Conservation (phyloP, 2,797 vertebrate species). For the Amblyopsis hoosieri region DNA sequence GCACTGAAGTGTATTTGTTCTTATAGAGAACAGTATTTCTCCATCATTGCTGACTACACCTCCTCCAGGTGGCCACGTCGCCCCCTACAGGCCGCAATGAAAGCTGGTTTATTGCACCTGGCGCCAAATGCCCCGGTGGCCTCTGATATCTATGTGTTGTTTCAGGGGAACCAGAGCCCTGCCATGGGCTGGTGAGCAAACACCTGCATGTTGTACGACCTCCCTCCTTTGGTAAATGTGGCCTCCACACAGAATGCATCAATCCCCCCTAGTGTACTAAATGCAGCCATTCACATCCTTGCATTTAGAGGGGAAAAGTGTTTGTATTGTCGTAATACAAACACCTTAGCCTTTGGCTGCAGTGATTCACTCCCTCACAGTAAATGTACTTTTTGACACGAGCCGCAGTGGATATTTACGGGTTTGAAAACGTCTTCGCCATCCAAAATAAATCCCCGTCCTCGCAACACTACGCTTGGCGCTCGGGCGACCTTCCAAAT, state of each 20-base stretch:
- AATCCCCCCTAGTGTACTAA: constrained; percentile 6
- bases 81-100: constrained; percentile 15
- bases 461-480: constrained; percentile 29
- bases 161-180: constrained; percentile 29
- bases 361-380: constrained; percentile 22
- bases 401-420: constrained; percentile 32
- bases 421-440: constrained; percentile 42
- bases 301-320: not conserved
- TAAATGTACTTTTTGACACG: constrained; percentile 30
- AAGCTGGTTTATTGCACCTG: constrained; percentile 27
- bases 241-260: constrained; percentile 8
- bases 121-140: constrained; percentile 15
- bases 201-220: constrained; percentile 17
- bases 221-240: constrained; percentile 12
- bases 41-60: too few species aligned
- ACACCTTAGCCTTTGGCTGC: constrained; percentile 4
- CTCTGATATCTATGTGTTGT: constrained; percentile 44
- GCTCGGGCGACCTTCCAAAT: constrained; percentile 32
- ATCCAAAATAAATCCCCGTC: constrained; percentile 50
- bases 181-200: constrained; percentile 22
- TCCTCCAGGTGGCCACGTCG: not conserved
- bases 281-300: constrained; percentile 8
- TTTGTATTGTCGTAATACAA: constrained; percentile 3
- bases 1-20: too few species aligned
- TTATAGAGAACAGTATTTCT: too few species aligned